Base-by-base conservation (phyloP, 2,113 vertebrate species). In the Okapia johnstoni region DNA sequence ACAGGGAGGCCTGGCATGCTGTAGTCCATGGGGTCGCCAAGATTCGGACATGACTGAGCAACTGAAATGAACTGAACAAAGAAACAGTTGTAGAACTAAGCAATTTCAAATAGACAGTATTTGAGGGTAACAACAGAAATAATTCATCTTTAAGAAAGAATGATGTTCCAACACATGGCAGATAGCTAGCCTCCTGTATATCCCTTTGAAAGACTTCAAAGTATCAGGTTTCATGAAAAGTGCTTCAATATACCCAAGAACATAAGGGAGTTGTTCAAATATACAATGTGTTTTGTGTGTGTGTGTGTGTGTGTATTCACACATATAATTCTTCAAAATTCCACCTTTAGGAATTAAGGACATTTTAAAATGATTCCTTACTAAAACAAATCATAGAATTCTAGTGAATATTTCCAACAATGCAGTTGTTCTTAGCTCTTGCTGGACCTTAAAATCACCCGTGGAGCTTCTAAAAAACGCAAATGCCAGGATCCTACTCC, bases 391-490 rank as follows among this genome's bases (percentile, higher is more conserved):
- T 95, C 40, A 85, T 90, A 97, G 80, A 94, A 94, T 79, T 96
- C n/a, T 88, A 85, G 89, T 97, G 84, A 96, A 21, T 97, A 95
- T 96, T 97, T 98, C 73, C 57, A 96, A 95, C 89, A 97, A 85
- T 88, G n/a, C 36, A 85, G 46, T 96, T 95, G n/a, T 96, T 92
- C 89, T 93, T 36, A 89, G 52, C 61, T 26, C 86, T 96, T n/a
- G 77, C 63, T 94, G 73, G 52, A 80, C 55, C 79, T 96, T 89
- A 92, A 88, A 93, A 93, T 89, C 66, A 96, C 60, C 91, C 86
- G 16, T 86, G 85, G 93, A 96, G 48, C 92, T 94, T 97, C 94
- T 96, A 87, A 96, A 94, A 97, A 36, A 25, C 63, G 60, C n/a
- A 16, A 36, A 55, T 77, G 40, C 87, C 87, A 94, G 73, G 63